phyloP scores from a whole-genome alignment of 1,140 invertebrate species.

The Lordiphosa stackelbergi region DNA sequence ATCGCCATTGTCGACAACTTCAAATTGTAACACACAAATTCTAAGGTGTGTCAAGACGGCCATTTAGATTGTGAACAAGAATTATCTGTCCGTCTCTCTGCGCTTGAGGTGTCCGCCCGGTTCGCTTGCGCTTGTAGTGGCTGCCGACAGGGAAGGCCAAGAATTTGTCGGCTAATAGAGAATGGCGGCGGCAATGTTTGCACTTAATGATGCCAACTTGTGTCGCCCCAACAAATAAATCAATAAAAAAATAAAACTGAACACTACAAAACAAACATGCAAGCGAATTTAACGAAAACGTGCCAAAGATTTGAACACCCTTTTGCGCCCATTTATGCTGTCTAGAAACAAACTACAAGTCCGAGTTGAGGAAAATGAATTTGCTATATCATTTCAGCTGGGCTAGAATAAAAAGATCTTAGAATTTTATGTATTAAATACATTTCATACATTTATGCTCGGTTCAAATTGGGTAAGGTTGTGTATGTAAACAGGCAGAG shows the following conservation, averaged over 20 bases:
- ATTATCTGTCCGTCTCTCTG: constrained; percentile 47
- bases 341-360: no score
- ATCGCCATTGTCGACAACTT: constrained; percentile 72
- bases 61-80: constrained; percentile 75
- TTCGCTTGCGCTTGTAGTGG: constrained; percentile 32
- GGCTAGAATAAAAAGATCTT: no score
- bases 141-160: constrained; percentile 69
- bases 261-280: constrained; percentile 6
- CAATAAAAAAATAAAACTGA: constrained; percentile 32
- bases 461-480: no score
- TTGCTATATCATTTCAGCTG: no score
- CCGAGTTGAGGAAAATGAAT: no score
- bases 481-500: no score
- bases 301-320: not conserved
- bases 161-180: constrained; percentile 75
- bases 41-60: constrained; percentile 72
- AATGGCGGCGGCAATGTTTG: constrained; percentile 55
- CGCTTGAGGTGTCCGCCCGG: constrained; percentile 25
- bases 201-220: constrained; percentile 74
- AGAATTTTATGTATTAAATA: no score
- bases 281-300: constrained; percentile 1
- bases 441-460: no score
- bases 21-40: constrained; percentile 75
- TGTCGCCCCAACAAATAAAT: constrained; percentile 60
- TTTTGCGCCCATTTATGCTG: no score